phyloP scores from a whole-genome alignment of 2,113 vertebrate genomes.

The Cyprinus carpio region DNA sequence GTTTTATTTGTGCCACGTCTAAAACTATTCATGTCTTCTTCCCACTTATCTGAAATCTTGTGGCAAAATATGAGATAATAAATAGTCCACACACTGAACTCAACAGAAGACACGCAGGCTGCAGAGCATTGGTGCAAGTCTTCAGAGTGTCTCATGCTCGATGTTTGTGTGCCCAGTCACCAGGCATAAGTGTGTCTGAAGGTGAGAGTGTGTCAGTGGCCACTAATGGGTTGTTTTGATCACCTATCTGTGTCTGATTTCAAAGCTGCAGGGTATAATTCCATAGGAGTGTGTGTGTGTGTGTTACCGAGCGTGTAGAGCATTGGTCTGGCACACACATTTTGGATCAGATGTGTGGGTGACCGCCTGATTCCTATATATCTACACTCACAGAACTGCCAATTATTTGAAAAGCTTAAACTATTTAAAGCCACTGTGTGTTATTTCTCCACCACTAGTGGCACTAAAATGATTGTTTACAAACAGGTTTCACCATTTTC shows the following conservation, averaged over 20 bases:
- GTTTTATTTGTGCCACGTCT: background rate
- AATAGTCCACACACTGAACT: background rate
- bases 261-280: constrained; percentile 70
- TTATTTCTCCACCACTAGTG: background rate
- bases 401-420: background rate
- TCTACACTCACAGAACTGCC: background rate
- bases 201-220: constrained; percentile 79
- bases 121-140: constrained; percentile 23
- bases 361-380: background rate
- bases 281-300: constrained; percentile 57
- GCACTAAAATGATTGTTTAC: background rate
- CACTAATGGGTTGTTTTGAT: constrained; percentile 78
- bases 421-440: background rate
- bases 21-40: background rate
- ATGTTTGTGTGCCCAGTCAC: constrained; percentile 42
- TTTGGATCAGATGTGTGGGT: constrained; percentile 38
- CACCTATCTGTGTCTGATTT: constrained; percentile 73
- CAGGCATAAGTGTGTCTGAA: constrained; percentile 59
- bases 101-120: background rate
- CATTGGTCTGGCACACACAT: constrained; percentile 25
- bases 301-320: constrained; percentile 3
- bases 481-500: background rate
- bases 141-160: constrained; percentile 45
- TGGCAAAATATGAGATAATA: background rate
- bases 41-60: too few species aligned